Evolutionary conservation across 2,113 vertebrate genomes (phyloP), one percentile per base, ranked within the genome.

Genomic region (Gopherus evgoodei): DNA sequence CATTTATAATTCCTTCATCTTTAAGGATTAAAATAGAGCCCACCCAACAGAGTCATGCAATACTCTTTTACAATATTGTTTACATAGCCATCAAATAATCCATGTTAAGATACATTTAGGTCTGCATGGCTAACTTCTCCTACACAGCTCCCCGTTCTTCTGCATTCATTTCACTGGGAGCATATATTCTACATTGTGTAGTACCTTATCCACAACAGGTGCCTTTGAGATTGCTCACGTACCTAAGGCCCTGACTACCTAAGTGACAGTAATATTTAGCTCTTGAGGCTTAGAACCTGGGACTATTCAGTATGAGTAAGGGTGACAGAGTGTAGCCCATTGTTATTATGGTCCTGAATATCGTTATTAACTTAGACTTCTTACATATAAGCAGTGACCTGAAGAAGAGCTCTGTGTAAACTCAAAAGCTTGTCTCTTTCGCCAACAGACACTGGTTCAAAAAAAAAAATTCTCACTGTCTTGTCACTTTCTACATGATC

Each of bases 21-120:
- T 31, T 56, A 87, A 90, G 4, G 53, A 16, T 89, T 65, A 92
- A 94, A 93, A 90, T 57, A 87, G 89, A 86, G 25, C 5, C 6
- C 0, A 53, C 50, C 56, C 7, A 78, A 13, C 62, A 22, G 6
- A 52, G 12, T 54, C 1, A 35, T 86, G 72, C 1, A 0, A 57
- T n/a, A 84, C 31, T 89, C 5, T 3, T 95, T 93, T 84, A 79
- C 13, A 38, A 1, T 52, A 31, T n/a, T 49, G 83, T 92, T 96
- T 88, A 10, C 5, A n/a, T 42, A 87, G 11, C 9, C 42, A 52
- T 84, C 10, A 35, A 72, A 89, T 93, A n/a, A 25, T 59, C 12
- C 85, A 4, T 92, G 31, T 1, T 0, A 4, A 38, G 17, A 88
- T 72, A 62, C 3, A 17, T 87, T 91, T 29, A 94, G 81, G 54